These are phyloP conservation scores for Sebastes miniatus DNA, from an alignment of 2,797 vertebrate species.

Conservation along the genomic window DNA sequence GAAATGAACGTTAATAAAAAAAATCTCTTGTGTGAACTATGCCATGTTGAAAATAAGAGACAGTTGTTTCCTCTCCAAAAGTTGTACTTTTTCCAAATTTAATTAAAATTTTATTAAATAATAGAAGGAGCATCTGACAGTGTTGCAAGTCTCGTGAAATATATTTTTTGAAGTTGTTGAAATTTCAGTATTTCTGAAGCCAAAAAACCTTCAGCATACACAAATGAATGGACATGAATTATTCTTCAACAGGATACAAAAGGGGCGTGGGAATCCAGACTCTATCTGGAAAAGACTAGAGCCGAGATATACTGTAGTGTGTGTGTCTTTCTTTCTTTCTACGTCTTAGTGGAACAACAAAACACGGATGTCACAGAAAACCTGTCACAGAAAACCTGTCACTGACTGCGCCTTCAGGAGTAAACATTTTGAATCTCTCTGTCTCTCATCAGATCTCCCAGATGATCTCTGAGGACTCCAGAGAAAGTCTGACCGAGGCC, in stretches of 20 bases:
- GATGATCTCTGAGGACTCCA: slow-evolving; percentile 88
- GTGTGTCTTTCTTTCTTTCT: background rate
- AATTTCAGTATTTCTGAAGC: background rate
- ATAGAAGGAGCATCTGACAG: background rate
- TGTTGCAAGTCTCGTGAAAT: background rate
- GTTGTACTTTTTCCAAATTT: background rate
- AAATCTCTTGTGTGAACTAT: background rate
- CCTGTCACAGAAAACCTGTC: background rate
- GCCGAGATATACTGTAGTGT: background rate
- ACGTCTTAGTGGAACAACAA: background rate
- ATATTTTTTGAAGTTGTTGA: background rate
- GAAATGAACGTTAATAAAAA: background rate
- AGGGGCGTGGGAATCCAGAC: background rate
- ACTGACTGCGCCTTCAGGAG: background rate
- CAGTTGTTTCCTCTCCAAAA: background rate
- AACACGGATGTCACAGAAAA: background rate
- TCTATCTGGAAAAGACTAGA: slow-evolving; percentile 1
- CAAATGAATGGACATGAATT: background rate
- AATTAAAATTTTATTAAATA: too few relatives aligned
- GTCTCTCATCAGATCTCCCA: slow-evolving; percentile 88
- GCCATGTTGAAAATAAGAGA: background rate
- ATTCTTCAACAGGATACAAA: background rate
- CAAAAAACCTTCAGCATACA: background rate
- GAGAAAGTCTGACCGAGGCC: slow-evolving; percentile 89
- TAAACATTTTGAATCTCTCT: background rate